Conservation (phyloP, 2,797 vertebrate genomes). For the Xiphorhynchus erythropygius region DNA sequence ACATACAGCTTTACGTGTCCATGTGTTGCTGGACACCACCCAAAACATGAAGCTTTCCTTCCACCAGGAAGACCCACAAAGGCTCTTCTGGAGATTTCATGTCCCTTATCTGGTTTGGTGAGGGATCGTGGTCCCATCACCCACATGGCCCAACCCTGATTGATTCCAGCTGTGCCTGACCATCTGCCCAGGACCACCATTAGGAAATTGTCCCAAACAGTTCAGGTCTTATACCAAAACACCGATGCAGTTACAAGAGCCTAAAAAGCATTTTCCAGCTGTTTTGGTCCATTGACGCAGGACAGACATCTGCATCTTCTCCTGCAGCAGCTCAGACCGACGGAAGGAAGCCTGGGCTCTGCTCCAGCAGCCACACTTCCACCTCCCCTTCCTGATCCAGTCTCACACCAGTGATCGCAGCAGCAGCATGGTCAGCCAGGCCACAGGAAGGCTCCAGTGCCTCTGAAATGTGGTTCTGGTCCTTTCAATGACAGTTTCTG, state of each 20-base stretch:
- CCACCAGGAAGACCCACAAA: background rate
- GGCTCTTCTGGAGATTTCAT: background rate
- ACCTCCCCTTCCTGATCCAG: background rate
- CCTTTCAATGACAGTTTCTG: background rate
- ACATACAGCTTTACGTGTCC: background rate
- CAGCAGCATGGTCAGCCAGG: background rate
- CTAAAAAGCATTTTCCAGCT: background rate
- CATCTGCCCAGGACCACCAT: accelerated
- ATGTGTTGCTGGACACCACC: background rate
- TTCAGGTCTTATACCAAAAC: background rate
- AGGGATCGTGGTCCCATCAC: background rate
- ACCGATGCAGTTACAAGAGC: background rate
- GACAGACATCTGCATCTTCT: background rate
- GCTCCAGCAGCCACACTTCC: background rate
- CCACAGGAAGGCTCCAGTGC: background rate
- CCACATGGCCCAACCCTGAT: background rate
- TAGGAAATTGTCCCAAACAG: background rate
- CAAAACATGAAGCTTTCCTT: background rate
- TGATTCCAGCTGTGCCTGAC: accelerated
- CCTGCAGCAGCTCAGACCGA: background rate
- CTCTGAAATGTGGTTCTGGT: background rate
- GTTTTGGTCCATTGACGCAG: background rate
- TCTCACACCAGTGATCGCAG: background rate
- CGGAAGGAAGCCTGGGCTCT: background rate
- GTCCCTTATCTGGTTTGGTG: background rate